Percentiles rank a stretch among this genome's conserved stretches.
Evolutionary conservation across 2,113 vertebrate genomes (phyloP).

Genomic region (Sinocyclocheilus anshuiensis): DNA sequence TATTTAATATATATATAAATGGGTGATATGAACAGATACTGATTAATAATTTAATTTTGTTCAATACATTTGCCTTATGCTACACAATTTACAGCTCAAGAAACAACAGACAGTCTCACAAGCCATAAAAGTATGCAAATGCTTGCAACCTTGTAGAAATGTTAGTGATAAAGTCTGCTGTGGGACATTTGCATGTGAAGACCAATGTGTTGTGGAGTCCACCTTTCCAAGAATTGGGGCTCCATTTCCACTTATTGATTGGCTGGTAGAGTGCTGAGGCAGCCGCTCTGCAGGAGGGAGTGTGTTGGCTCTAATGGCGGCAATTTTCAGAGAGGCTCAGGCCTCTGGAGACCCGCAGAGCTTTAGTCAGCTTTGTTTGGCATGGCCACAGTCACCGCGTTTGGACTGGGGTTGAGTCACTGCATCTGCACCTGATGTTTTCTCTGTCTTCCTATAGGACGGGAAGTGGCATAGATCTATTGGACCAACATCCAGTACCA

Average conservation of each 20-base stretch:
- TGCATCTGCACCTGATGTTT: constrained; percentile 12
- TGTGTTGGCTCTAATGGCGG: constrained; percentile 68
- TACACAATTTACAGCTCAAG: neutral
- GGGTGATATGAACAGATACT: neutral
- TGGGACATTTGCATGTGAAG: neutral
- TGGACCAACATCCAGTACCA: neutral
- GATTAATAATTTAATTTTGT: neutral
- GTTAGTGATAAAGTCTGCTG: neutral
- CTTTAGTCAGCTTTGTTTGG: constrained; percentile 60
- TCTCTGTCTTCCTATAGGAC: neutral
- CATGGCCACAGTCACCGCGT: constrained; percentile 25
- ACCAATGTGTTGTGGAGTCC: constrained; percentile 2
- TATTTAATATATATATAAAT: too few species aligned
- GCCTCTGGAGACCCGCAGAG: constrained; percentile 56
- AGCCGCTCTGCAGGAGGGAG: constrained; percentile 63
- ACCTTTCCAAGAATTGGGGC: constrained; percentile 56
- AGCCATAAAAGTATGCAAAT: neutral
- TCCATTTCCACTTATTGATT: constrained; percentile 67
- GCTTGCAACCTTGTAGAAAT: neutral
- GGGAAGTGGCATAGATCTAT: neutral
- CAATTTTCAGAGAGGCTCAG: constrained; percentile 60
- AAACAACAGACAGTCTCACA: neutral
- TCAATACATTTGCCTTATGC: neutral
- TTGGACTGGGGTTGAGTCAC: constrained; percentile 6
- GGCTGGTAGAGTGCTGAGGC: constrained; percentile 66